phyloP scores from a whole-genome alignment of 2,113 vertebrate species.

The Microtus richardsoni region DNA sequence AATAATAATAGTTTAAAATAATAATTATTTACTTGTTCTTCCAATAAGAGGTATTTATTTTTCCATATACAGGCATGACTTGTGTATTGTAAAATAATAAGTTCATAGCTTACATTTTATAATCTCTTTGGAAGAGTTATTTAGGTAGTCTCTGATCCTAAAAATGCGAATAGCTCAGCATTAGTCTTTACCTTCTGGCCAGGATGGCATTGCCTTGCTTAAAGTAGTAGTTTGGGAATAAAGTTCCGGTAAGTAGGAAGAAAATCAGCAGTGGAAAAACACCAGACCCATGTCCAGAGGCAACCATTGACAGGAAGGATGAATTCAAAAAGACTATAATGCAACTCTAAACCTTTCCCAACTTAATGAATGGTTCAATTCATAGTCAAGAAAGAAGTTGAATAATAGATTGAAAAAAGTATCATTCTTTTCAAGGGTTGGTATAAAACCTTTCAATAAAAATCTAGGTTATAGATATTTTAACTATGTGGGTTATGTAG shows the following conservation, averaged over 20 bases:
- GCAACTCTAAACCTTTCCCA: background rate
- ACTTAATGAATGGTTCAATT: background rate
- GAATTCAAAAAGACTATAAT: background rate
- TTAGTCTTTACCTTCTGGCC: background rate
- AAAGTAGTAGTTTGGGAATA: background rate
- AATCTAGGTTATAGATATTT: background rate
- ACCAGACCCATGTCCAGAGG: background rate
- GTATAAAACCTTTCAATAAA: background rate
- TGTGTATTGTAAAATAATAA: background rate
- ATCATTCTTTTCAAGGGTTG: background rate
- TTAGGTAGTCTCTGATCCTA: slow-evolving; percentile 30
- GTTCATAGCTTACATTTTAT: slow-evolving; percentile 19
- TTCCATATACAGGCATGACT: background rate
- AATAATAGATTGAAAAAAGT: background rate
- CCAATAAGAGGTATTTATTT: slow-evolving; percentile 14
- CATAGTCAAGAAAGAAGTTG: slow-evolving; percentile 28
- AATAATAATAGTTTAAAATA: background rate
- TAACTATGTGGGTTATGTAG: background rate
- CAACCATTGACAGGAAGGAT: background rate
- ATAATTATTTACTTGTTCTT: background rate
- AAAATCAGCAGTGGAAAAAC: background rate
- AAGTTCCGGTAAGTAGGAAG: background rate
- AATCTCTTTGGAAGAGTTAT: background rate
- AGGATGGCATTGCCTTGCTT: background rate
- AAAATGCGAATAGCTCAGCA: slow-evolving; percentile 4